Evolutionary conservation across 1,140 invertebrate genomes (phyloP).

Genomic region (Drosophila kikkawai): DNA sequence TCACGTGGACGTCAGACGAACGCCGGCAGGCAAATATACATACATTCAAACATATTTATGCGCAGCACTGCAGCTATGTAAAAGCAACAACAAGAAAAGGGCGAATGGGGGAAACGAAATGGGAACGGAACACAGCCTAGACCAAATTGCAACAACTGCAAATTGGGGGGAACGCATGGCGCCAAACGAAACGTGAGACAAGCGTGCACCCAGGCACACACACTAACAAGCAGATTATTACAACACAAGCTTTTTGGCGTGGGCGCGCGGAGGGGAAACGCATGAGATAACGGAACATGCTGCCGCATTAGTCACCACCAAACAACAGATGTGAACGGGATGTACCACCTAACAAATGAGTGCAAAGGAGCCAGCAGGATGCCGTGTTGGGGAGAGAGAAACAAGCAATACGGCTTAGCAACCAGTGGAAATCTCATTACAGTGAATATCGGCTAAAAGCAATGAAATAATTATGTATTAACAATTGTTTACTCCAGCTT

Average conservation of each 20-base stretch:
- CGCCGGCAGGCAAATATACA: constrained; percentile 23
- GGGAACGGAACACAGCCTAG: constrained; percentile 60
- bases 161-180: constrained; percentile 61
- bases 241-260: constrained; percentile 33
- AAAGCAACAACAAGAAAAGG: constrained; percentile 50
- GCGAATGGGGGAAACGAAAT: constrained; percentile 47
- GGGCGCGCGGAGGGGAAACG: constrained; percentile 36
- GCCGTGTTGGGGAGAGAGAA: not conserved
- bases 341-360: constrained; percentile 33
- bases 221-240: constrained; percentile 23
- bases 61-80: constrained; percentile 52
- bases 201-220: constrained; percentile 20
- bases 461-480: no score
- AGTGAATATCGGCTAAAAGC: constrained; percentile 4
- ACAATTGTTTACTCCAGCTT: no score
- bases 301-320: constrained; percentile 57
- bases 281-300: constrained; percentile 65
- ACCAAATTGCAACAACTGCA: constrained; percentile 57
- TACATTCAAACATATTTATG: constrained; percentile 4
- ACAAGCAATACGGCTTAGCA: constrained; percentile 41
- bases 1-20: constrained; percentile 11
- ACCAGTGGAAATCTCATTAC: constrained; percentile 31
- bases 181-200: constrained; percentile 57
- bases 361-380: constrained; percentile 36
- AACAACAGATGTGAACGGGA: constrained; percentile 62